phyloP scores from a whole-genome alignment of 2,797 vertebrate genomes.

The Eulemur coronatus region DNA sequence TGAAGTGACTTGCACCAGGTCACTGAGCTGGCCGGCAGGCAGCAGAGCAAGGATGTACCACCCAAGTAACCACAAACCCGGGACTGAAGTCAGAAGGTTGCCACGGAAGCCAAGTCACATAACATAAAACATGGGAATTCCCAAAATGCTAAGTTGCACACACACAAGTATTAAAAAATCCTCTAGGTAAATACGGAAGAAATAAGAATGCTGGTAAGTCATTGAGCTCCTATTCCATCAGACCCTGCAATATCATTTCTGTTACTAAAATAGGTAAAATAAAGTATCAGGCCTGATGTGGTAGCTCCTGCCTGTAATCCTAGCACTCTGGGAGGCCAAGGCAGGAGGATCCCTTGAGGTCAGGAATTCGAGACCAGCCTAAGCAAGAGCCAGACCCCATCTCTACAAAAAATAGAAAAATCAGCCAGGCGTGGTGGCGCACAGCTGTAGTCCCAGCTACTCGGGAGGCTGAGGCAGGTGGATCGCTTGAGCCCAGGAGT shows the following conservation, averaged over 20 bases:
- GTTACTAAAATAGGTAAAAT: not conserved
- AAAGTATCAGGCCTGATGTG: not conserved
- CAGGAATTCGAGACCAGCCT: not conserved
- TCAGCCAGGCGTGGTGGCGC: not conserved
- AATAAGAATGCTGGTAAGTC: not conserved
- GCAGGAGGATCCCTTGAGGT: not conserved
- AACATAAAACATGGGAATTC: slow-evolving; percentile 61
- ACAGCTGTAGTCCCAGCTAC: not conserved
- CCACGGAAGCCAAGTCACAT: slow-evolving; percentile 42
- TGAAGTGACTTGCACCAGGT: not conserved
- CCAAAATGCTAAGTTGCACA: not conserved
- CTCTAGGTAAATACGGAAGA: not conserved
- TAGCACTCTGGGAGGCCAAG: not conserved
- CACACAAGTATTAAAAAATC: not conserved
- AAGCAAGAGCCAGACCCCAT: not conserved
- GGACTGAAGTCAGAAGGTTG: slow-evolving; percentile 35
- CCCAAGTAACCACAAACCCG: not conserved
- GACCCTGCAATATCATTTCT: not conserved
- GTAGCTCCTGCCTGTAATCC: not conserved
- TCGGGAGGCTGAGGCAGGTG: not conserved
- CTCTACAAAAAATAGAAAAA: not conserved
- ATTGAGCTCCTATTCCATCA: not conserved
- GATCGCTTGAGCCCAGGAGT: not conserved
- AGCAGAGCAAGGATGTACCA: not conserved
- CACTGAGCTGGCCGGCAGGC: not conserved